These are phyloP conservation scores for Plectrocnemia conspersa DNA, from an alignment of 1,140 invertebrate genomes.

Conservation along the genomic window DNA sequence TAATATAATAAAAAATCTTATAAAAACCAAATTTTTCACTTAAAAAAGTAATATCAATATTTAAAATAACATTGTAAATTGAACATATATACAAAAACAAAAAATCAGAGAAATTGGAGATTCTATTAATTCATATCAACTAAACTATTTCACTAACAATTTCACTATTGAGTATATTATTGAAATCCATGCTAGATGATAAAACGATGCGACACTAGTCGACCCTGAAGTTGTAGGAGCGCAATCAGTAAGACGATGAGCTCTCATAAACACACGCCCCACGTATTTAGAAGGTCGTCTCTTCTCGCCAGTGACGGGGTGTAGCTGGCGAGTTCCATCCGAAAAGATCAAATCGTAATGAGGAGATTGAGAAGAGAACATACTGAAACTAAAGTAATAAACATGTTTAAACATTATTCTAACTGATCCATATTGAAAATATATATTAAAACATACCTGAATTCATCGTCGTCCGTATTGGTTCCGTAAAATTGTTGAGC, in stretches of 20 bases:
- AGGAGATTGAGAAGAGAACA: conserved; percentile 78
- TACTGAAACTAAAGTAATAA: conserved; percentile 65
- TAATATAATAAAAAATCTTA: too few species aligned
- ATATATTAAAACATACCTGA: conserved; percentile 61
- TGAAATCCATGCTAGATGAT: too few species aligned
- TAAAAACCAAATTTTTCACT: too few species aligned
- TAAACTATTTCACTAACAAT: too few species aligned
- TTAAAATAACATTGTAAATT: too few species aligned
- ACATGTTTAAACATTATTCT: neutral
- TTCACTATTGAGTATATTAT: too few species aligned
- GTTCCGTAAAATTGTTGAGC: conserved; percentile 87
- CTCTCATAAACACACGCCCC: conserved; percentile 70
- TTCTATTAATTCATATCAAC: too few species aligned
- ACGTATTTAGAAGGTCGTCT: conserved; percentile 62
- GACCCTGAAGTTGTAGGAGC: conserved; percentile 19
- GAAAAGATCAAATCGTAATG: conserved; percentile 88
- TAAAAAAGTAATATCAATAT: too few species aligned
- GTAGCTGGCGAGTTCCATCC: conserved; percentile 82
- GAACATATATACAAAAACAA: too few species aligned
- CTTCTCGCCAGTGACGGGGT: conserved; percentile 59
- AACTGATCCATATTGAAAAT: too few species aligned
- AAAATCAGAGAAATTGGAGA: too few species aligned
- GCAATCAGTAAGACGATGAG: conserved; percentile 73
- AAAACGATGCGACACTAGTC: neutral
- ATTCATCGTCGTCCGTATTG: conserved; percentile 79